Conservation (phyloP, 2,888 invertebrate genomes). For the Malthinus flaveolus region DNA sequence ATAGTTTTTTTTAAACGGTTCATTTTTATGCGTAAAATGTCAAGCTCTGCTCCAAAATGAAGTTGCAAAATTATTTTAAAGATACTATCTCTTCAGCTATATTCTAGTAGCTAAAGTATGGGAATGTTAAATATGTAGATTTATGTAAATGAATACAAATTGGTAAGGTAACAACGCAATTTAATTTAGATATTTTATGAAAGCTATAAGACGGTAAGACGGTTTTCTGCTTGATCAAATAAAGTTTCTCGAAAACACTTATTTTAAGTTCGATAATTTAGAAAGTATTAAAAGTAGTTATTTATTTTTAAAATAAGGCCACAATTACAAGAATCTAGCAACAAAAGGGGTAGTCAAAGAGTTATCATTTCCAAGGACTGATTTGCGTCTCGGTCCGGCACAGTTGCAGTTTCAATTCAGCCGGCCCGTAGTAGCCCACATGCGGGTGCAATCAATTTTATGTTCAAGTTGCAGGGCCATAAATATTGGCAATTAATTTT, state of each 20-base stretch:
- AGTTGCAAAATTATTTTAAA: conserved; percentile 25
- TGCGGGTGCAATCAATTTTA: too few species aligned
- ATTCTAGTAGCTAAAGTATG: conserved; percentile 16
- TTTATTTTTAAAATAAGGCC: too few species aligned
- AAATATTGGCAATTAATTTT: too few species aligned
- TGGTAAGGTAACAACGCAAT: conserved; percentile 29
- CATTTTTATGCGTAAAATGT: too few species aligned
- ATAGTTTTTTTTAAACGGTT: too few species aligned
- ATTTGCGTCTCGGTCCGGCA: too few species aligned
- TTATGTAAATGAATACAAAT: conserved; percentile 30
- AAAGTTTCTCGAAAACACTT: conserved; percentile 6
- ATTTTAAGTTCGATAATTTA: conserved; percentile 2
- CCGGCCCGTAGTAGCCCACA: too few species aligned
- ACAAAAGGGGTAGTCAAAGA: too few species aligned
- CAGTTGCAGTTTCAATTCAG: too few species aligned
- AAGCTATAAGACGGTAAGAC: conserved; percentile 14
- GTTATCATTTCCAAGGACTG: too few species aligned
- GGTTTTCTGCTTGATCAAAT: conserved; percentile 22
- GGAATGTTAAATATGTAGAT: conserved; percentile 27
- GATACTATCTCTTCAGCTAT: conserved; percentile 21
- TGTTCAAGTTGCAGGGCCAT: too few species aligned
- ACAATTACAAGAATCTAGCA: too few species aligned
- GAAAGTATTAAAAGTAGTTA: not conserved
- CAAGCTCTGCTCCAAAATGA: conserved; percentile 8
- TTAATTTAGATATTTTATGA: conserved; percentile 29